Percentiles rank a stretch among this genome's conserved stretches.
Conservation (phyloP, 2,888 invertebrate species). For the Ormia ochracea region DNA sequence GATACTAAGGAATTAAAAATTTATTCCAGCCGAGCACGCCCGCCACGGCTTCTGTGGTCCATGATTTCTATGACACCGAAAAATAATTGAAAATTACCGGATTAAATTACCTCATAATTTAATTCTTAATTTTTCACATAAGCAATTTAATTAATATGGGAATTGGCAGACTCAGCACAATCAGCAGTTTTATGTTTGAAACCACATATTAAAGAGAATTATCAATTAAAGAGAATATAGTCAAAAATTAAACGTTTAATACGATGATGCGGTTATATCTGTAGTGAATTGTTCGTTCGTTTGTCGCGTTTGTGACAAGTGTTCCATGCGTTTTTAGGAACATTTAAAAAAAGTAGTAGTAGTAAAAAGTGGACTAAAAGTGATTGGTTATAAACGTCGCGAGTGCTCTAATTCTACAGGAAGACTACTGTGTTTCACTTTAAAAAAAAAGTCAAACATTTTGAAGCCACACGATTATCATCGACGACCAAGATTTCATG, state of each 20-base stretch:
- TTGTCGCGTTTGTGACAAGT: neutral
- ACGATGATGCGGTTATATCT: neutral
- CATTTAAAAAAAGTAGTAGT: neutral
- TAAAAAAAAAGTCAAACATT: neutral
- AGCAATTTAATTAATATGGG: too few species aligned
- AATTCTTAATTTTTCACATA: too few species aligned
- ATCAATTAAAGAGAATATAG: neutral
- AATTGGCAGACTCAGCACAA: too few species aligned
- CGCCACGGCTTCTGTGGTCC: too few species aligned
- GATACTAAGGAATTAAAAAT: neutral
- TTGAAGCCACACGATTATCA: too few species aligned
- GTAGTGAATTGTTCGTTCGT: neutral
- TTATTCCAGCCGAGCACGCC: neutral
- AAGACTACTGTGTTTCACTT: neutral
- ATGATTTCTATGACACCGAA: too few species aligned
- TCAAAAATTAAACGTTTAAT: neutral
- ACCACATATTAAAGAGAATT: too few species aligned
- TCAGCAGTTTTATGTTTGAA: too few species aligned
- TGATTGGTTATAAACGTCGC: neutral
- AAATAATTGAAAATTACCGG: too few species aligned
- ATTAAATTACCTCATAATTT: too few species aligned
- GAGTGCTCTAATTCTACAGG: neutral
- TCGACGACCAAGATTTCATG: neutral
- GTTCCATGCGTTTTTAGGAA: neutral
- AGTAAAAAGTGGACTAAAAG: neutral